These are phyloP conservation scores for Drosophila pseudotakahashii DNA, from an alignment of 2,888 invertebrate genomes.

Conservation along the genomic window DNA sequence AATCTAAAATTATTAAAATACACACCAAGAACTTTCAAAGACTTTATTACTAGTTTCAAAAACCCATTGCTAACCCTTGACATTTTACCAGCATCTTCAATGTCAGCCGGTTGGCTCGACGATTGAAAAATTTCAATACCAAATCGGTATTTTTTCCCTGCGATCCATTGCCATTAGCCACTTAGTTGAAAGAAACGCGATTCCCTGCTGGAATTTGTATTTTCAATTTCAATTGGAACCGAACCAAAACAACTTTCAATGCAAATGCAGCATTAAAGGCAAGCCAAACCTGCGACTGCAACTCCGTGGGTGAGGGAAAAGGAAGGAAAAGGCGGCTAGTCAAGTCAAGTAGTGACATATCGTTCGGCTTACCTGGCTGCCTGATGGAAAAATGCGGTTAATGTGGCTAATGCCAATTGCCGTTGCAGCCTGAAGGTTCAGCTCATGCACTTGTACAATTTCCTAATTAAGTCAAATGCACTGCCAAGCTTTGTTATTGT, in stretches of 20 bases:
- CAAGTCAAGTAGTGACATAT: conserved; percentile 34
- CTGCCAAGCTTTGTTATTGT: conserved; percentile 36
- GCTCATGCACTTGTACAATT: conserved; percentile 70
- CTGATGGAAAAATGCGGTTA: conserved; percentile 63
- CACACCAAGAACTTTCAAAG: background rate
- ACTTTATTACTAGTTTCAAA: background rate
- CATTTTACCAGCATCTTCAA: background rate
- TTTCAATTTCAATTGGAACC: conserved; percentile 54
- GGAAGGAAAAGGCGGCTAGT: conserved; percentile 6
- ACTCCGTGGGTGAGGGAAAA: background rate
- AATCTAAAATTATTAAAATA: too few species aligned
- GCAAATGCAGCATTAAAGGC: conserved; percentile 59
- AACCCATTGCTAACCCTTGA: background rate
- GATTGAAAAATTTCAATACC: conserved; percentile 16
- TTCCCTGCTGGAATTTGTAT: conserved; percentile 10
- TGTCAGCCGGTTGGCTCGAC: background rate
- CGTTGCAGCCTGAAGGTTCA: conserved; percentile 30
- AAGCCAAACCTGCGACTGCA: conserved; percentile 5
- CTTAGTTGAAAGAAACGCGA: conserved; percentile 3
- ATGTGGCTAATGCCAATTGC: conserved; percentile 43
- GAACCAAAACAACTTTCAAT: conserved; percentile 67
- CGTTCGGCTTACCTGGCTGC: conserved; percentile 46
- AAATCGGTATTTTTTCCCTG: conserved; percentile 14
- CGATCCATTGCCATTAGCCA: background rate
- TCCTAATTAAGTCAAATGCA: conserved; percentile 64